Evolutionary conservation across 2,797 vertebrate species (phyloP).

Genomic region (Notolabrus celidotus): DNA sequence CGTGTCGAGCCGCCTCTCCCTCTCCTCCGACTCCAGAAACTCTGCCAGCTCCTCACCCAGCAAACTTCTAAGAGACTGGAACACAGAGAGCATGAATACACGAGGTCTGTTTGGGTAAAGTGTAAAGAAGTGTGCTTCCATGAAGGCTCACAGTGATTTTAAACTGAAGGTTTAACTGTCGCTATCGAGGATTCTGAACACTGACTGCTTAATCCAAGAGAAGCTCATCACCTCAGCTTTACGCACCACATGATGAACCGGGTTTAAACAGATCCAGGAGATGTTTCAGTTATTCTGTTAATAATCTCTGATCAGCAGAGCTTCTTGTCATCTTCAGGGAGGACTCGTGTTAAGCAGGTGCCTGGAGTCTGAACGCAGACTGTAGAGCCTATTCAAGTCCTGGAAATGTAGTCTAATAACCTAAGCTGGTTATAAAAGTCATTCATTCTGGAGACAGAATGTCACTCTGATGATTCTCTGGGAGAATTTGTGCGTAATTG

Average conservation of each 20-base stretch:
- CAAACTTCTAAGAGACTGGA: constrained; percentile 85
- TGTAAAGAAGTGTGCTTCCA: constrained; percentile 14
- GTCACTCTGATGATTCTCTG: background rate
- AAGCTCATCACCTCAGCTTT: too few species aligned
- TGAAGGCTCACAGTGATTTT: too few species aligned
- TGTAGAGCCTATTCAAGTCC: background rate
- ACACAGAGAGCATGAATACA: constrained; percentile 49
- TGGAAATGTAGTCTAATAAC: background rate
- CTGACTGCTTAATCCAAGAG: too few species aligned
- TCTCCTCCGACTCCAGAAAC: constrained; percentile 85
- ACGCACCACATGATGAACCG: too few species aligned
- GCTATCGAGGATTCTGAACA: too few species aligned
- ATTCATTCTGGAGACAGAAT: background rate
- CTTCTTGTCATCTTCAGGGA: background rate
- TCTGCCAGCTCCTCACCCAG: constrained; percentile 87
- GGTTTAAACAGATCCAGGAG: background rate
- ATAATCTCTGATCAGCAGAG: background rate
- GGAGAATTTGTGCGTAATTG: constrained; percentile 1
- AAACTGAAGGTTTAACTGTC: too few species aligned
- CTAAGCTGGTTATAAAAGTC: background rate
- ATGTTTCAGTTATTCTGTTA: background rate
- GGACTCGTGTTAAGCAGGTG: constrained; percentile 59
- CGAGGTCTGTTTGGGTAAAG: background rate
- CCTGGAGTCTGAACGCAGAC: constrained; percentile 8
- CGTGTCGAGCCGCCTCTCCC: constrained; percentile 78